Evolutionary conservation across 2,888 invertebrate genomes (phyloP), one percentile per base, ranked within the genome.

Genomic region (Rapana venosa): DNA sequence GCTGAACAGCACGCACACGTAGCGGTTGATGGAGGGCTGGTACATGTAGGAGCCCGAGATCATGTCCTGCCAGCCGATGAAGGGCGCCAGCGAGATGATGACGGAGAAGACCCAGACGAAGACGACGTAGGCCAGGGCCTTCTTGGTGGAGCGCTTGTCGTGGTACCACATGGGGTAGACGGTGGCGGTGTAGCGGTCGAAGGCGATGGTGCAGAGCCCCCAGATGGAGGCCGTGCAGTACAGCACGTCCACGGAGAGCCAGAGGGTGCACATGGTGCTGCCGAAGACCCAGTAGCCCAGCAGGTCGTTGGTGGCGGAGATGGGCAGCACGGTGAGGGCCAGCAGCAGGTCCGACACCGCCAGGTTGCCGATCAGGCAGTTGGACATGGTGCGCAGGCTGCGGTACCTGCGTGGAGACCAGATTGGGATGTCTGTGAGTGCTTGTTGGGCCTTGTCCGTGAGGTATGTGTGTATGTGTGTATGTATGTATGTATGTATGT

Each of bases 161-260:
- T 95, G 94, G 91, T 96, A 96, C 95, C 95, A 95, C 22, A 96
- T 93, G 0, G 96, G 96, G 90, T 96, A 96, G n/a, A 95, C 94
- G 0, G 96, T 96, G 8, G 96, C 96, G 8, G 96, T 95, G 92
- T 95, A 96, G 1, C 96, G 93, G 91, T 96, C 96, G 22, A 96
- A 94, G 8, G 96, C 96, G 36, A 96, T 96, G 47, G 96, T 95
- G 90, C 95, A 95, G 36, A 96, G 93, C 79, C 96, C 95, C 96
- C 96, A 96, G 36, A 96, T 96, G 26, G 96, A 96, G 6, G 96
- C 96, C 8, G 96, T 96, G 92, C 96, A 96, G 92, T 95, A 96
- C 30, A 96, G 93, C 0, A 96, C 96, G 92, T 96, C 96, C 17
- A 95, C 94, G 86, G 93, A 94, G 30, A 96, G 91, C 96, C 96